Evolutionary conservation across 1,140 invertebrate genomes (phyloP), one percentile per base, ranked within the genome.

Genomic region (Lucilia sericata): DNA sequence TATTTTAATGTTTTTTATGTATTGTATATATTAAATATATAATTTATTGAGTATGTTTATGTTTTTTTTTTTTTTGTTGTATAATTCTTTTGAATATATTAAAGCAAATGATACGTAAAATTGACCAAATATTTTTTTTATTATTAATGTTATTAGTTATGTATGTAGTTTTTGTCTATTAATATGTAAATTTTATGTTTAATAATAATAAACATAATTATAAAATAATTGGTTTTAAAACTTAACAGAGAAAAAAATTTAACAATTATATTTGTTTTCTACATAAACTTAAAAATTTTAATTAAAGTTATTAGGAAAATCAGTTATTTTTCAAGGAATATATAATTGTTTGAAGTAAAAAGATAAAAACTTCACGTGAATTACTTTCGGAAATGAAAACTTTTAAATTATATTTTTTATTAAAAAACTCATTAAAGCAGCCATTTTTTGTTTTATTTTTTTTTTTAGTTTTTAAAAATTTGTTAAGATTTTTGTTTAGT

Each of bases 21-120:
- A 21, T 70, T 70, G 13, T 70, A 60, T 60, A 60, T 60, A 60
- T 60, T 60, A 17, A 60, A 60, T 60, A 60, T 60, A 60, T 65
- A n/a, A 19, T 70, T 70, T 70, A 25, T 70, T 70, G 65, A 70
- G 60, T 70, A 70, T 70, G 65, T 70, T 21, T 70, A 21, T 70
- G 19, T 70, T 21, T 70, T 7, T 70, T 60, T 42, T 42, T 42
- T 42, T 9, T 70, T 60, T 60, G 5, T 60, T 60, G 25, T 30
- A 30, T 30, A 30, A 30, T 70, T 70, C 3, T 21, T 70, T 70
- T 70, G n/a, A 70, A 70, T 70, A 70, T 21, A 21, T 70, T 70
- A 70, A 70, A 70, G 65, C 65, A 70, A 70, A 70, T 19, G n/a
- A 70, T 70, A 21, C n/a, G 10, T 70, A 21, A 70, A 70, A 70